Evolutionary conservation across 1,140 invertebrate genomes (phyloP).

Genomic region (Polyergus mexicanus): DNA sequence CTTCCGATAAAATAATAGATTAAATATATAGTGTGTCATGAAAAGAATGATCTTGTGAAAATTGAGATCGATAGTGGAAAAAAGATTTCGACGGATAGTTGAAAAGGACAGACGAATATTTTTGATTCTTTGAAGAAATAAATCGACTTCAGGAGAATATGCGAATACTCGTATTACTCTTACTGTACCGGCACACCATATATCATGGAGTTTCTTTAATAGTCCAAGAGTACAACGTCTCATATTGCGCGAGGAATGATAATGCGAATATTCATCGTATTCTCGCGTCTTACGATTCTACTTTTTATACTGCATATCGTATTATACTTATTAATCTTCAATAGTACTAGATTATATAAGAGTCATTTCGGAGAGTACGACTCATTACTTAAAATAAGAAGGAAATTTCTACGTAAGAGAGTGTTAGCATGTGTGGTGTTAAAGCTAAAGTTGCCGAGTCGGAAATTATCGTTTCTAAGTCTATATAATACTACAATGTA

Average conservation of each 20-base stretch:
- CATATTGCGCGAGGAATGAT: background rate
- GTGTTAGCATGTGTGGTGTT: background rate
- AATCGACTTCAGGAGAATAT: background rate
- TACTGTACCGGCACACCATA: background rate
- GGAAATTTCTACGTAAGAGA: background rate
- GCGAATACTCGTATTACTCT: background rate
- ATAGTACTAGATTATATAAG: background rate
- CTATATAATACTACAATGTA: conserved; percentile 24
- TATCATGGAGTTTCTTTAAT: background rate
- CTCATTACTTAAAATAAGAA: background rate
- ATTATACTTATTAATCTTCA: background rate
- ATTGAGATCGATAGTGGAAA: no score
- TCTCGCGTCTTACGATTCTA: background rate
- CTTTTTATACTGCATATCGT: background rate
- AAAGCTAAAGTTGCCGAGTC: conserved; percentile 28
- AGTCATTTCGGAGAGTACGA: background rate
- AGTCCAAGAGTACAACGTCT: no score
- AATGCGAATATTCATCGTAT: background rate
- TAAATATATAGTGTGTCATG: no score
- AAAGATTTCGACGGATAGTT: no score
- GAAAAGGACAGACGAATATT: background rate
- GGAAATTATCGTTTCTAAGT: conserved; percentile 59
- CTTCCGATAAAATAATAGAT: no score
- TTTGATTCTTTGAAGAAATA: background rate
- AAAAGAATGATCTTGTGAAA: no score